A percentile compares a stretch with the other conserved stretches of the same genome.
Conservation (phyloP, 2,797 vertebrate species). For the Zenarchopterus dispar region DNA sequence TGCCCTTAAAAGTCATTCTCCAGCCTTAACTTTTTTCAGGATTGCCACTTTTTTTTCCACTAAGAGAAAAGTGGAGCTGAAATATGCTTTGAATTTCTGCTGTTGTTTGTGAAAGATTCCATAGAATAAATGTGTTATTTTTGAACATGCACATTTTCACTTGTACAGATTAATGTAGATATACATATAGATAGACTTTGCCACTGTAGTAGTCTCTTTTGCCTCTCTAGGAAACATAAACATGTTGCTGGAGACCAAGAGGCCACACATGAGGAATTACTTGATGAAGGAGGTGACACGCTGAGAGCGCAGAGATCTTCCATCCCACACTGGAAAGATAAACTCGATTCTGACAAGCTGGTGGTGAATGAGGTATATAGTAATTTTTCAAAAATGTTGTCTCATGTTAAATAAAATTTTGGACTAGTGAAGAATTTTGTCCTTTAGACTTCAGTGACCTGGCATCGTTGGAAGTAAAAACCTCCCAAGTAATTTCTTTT, state of each 20-base stretch:
- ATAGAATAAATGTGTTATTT: background rate
- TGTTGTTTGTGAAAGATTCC: background rate
- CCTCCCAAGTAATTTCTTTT: background rate
- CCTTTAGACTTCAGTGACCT: background rate
- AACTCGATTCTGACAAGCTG: constrained; percentile 7
- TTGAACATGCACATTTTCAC: background rate
- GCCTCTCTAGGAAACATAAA: constrained; percentile 7
- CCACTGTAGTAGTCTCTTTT: constrained; percentile 1
- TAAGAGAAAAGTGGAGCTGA: background rate
- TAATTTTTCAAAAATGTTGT: background rate
- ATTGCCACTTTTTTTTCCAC: background rate
- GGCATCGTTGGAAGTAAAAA: background rate
- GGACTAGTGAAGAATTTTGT: background rate
- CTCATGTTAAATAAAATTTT: background rate
- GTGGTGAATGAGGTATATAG: constrained; percentile 21
- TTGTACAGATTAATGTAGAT: too few relatives aligned
- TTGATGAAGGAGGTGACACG: background rate
- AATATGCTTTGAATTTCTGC: background rate
- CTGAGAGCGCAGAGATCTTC: background rate
- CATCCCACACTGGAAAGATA: background rate
- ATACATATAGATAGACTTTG: background rate
- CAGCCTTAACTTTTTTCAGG: background rate
- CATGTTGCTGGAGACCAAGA: background rate
- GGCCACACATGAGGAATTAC: background rate
- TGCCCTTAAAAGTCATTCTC: too few relatives aligned